Evolutionary conservation across 2,113 vertebrate genomes (phyloP).

Genomic region (Eudorcas thomsonii): DNA sequence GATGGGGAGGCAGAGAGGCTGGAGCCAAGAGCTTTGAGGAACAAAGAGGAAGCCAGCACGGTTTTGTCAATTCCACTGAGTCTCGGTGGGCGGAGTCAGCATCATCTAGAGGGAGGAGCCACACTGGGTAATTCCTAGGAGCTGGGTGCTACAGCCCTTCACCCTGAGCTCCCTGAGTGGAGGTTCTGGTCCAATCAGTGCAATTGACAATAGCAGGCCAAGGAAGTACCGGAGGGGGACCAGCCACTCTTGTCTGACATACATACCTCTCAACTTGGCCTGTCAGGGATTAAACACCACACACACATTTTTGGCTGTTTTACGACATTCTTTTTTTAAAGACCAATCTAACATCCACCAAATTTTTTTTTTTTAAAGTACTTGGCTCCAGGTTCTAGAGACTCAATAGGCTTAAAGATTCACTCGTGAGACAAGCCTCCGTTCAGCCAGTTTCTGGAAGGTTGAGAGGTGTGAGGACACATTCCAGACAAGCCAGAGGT

Average conservation of each 20-base stretch:
- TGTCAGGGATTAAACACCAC: constrained; percentile 58
- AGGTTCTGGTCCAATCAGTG: constrained; percentile 71
- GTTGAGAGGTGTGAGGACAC: constrained; percentile 81
- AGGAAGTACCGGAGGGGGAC: constrained; percentile 35
- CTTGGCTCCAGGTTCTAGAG: constrained; percentile 41
- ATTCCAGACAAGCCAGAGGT: constrained; percentile 69
- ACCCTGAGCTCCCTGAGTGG: neutral
- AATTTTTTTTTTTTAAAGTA: neutral
- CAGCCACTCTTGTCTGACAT: constrained; percentile 59
- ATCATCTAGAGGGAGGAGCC: neutral
- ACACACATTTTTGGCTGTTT: constrained; percentile 23
- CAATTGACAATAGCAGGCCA: constrained; percentile 77
- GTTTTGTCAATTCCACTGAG: constrained; percentile 81
- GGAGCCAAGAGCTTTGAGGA: constrained; percentile 65
- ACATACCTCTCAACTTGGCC: constrained; percentile 83
- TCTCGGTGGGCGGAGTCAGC: neutral
- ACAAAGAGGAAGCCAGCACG: constrained; percentile 64
- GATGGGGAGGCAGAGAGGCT: constrained; percentile 59
- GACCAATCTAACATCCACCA: constrained; percentile 54
- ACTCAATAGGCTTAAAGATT: constrained; percentile 40
- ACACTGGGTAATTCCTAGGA: neutral
- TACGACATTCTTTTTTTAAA: constrained; percentile 28
- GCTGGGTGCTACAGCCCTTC: neutral
- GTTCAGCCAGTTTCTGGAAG: constrained; percentile 58
- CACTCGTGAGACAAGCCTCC: neutral